These are phyloP conservation scores for Brevipalpus yothersi DNA, from an alignment of 1,140 invertebrate species.

Conservation along the genomic window DNA sequence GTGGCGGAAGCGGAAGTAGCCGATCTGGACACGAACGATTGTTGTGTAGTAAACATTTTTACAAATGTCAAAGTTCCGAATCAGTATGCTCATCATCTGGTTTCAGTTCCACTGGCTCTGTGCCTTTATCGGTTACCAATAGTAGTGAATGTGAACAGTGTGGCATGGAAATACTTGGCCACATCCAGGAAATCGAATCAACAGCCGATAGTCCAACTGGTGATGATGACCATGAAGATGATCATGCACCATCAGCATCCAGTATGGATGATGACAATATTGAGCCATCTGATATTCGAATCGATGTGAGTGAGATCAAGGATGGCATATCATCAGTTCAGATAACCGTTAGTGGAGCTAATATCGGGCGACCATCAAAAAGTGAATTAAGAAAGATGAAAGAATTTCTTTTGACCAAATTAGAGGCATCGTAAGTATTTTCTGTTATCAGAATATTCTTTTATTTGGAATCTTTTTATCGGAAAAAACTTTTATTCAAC, in stretches of 20 bases:
- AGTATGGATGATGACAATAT: not conserved
- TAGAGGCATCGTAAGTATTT: constrained; percentile 27
- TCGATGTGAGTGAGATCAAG: constrained; percentile 15
- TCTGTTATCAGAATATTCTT: not conserved
- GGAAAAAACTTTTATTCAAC: no score
- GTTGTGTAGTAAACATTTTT: constrained; percentile 9
- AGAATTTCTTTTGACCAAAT: constrained; percentile 23
- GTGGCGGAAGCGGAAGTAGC: constrained; percentile 4
- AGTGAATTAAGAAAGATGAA: constrained; percentile 22
- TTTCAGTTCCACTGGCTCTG: constrained; percentile 26
- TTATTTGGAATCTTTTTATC: not conserved
- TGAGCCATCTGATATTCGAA: constrained; percentile 9
- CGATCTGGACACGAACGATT: constrained; percentile 1
- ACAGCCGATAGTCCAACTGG: not conserved
- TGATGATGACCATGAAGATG: not conserved
- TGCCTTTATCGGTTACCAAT: constrained; percentile 21
- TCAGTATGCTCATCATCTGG: constrained; percentile 27
- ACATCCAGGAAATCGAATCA: constrained; percentile 12
- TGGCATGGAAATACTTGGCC: constrained; percentile 6
- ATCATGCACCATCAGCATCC: not conserved
- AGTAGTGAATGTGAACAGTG: constrained; percentile 13
- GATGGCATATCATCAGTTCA: constrained; percentile 26
- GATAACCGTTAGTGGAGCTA: constrained; percentile 17
- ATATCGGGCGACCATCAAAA: constrained; percentile 13
- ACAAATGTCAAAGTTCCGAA: constrained; percentile 19